These are phyloP conservation scores for Molossus alvarezi DNA, from an alignment of 2,797 vertebrate species.

Conservation along the genomic window DNA sequence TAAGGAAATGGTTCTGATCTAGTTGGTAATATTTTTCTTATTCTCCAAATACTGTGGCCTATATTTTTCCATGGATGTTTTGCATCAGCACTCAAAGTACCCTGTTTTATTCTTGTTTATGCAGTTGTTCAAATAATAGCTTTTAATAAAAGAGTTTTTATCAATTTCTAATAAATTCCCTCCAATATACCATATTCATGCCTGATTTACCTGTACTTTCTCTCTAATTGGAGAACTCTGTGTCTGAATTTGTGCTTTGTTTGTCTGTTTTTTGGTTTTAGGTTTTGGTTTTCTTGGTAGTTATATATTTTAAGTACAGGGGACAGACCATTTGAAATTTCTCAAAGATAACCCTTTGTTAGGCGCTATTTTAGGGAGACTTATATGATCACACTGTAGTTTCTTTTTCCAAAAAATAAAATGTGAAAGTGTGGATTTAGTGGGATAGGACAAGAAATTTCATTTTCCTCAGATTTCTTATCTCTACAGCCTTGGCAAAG, in stretches of 20 bases:
- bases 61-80: neutral
- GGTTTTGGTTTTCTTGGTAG: neutral
- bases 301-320: neutral
- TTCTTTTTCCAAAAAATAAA: slow-evolving; percentile 28
- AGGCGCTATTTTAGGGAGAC: neutral
- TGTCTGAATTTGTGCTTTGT: slow-evolving; percentile 26
- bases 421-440: neutral
- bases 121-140: neutral
- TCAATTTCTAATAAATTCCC: slow-evolving; percentile 17
- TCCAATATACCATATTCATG: neutral
- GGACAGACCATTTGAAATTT: neutral
- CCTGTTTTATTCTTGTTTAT: neutral
- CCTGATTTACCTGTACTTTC: neutral
- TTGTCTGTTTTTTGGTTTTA: too few relatives aligned
- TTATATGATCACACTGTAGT: neutral
- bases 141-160: slow-evolving; percentile 52
- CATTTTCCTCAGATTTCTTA: neutral
- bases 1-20: neutral
- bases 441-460: neutral
- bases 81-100: slow-evolving; percentile 2
- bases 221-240: neutral
- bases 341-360: neutral
- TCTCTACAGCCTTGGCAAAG: neutral
- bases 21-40: neutral
- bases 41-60: neutral